Base-by-base conservation (phyloP, 92 coral and sea anemone species). In the Zoanthus sansibaricus region DNA sequence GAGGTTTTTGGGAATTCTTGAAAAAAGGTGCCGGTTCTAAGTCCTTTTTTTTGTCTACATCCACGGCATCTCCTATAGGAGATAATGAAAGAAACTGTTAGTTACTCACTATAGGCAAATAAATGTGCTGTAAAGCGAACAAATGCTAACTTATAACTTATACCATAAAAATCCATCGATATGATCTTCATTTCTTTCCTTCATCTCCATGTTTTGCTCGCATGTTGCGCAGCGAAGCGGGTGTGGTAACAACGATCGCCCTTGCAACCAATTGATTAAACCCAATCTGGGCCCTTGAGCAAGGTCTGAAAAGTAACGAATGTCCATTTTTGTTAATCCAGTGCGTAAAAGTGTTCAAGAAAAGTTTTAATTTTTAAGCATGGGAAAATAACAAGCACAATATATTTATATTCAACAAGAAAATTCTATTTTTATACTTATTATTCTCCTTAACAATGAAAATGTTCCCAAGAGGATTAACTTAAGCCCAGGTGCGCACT, bases 191-290 rank as follows among this genome's bases (percentile, higher is more conserved):
- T 45, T 69, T n/a, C 77, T 68, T 62, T 83, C 87, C 58, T 69
- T 68, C 76, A 83, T 16, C 71, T 83, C 76, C 87, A 68, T 70
- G 56, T 55, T 74, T 15, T 56, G 54, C 47, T 68, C 64, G 87
- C 87, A 83, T 59, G 49, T 52, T 32, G 87, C 78, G 68, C 78
- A 83, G 78, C 37, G 68, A 31, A 83, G 87, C 16, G 87, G 87
- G 49, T 83, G 48, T 15, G 71, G 52, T 74, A 72, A 51, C 87
- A 83, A 83, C 11, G 66, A 31, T 30, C 45, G 87, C 77, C 8
- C 77, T 72, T 84, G 79, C 13, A 71, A 74, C 87, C 87, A 84
- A 37, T 66, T 70, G 25, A 84, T 72, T 13, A 83, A 45, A 47
- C 51, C 17, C 70, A 61, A 17, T 18, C 66, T 47, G 10, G 79